phyloP scores from a whole-genome alignment of 1,140 invertebrate species.

The Cephus cinctus region DNA sequence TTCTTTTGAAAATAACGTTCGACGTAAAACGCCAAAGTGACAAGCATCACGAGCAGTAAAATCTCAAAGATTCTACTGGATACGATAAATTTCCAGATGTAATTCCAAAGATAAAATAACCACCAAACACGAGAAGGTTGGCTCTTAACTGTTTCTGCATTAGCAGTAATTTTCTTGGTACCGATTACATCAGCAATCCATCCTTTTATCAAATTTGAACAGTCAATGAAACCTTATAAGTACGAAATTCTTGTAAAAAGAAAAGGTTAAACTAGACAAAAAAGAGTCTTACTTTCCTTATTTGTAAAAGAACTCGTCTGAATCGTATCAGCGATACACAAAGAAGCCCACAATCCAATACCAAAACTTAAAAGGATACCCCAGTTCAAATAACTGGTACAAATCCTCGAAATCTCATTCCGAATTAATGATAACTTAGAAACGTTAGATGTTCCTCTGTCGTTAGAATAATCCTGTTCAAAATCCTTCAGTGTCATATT shows the following conservation, averaged over 20 bases:
- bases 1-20: slow-evolving; percentile 6
- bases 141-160: background rate
- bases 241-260: background rate
- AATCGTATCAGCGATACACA: slow-evolving; percentile 11
- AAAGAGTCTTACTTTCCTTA: slow-evolving; percentile 5
- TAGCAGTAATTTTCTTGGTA: slow-evolving; percentile 4
- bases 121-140: background rate
- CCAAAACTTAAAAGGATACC: slow-evolving; percentile 11
- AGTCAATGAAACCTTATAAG: background rate
- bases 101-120: background rate
- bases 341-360: slow-evolving; percentile 14
- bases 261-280: background rate
- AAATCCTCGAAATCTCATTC: background rate
- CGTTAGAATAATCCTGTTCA: background rate
- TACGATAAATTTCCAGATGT: slow-evolving; percentile 9
- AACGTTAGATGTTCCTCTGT: background rate
- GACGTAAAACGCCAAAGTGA: slow-evolving; percentile 6
- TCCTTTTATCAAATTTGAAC: slow-evolving; percentile 3
- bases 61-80: slow-evolving; percentile 1
- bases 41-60: slow-evolving; percentile 4
- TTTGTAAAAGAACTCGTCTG: slow-evolving; percentile 6
- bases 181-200: slow-evolving; percentile 8
- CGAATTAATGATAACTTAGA: background rate
- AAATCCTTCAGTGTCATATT: background rate
- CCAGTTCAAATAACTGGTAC: background rate